Evolutionary conservation across 1,140 invertebrate genomes (phyloP), one percentile per base, ranked within the genome.

Genomic region (Hydropsyche tenuis): DNA sequence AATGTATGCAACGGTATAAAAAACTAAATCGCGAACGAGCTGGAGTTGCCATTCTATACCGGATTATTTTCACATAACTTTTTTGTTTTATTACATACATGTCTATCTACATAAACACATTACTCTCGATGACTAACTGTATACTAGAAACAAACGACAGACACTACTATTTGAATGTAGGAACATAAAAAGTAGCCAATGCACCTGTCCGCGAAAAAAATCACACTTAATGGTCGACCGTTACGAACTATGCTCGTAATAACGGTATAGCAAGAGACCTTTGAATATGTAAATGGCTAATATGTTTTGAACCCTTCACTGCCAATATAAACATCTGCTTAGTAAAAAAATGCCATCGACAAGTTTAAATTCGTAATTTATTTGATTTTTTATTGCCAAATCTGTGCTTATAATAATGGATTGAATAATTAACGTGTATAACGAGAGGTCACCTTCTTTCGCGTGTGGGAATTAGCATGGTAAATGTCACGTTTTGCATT

Each of bases 151-250:
- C 16, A 48, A 48, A 16, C n/a, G n/a, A n/a, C n/a, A n/a, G n/a
- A n/a, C n/a, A n/a, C n/a, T n/a, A n/a, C 45, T 3, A 48, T 48
- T 48, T 14, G 45, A 48, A 48, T 12, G 14, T 2, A 6, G 14
- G 16, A 48, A 4, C 11, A 48, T 48, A n/a, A 60, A n/a, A n/a
- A 60, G 23, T 60, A 23, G 53, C 18, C 18, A 27, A 42, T 43
- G 63, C 63, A 65, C 63, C 63, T 65, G 63, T 65, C 37, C 56
- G 56, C 56, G 30, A 37, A 65, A 65, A 65, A 65, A 65, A 65
- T 65, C 63, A 43, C 20, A 23, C 23, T 60, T 60, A 60, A 25
- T 16, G 20, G 20, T 42, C 42, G 63, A 65, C 63, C 63, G 63
- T 43, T 65, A 45, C 63, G 30, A 43, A 65, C 22, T 60, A 60